These are phyloP conservation scores for Anguilla marmorata DNA, from an alignment of 2,797 vertebrate genomes.

Conservation along the genomic window DNA sequence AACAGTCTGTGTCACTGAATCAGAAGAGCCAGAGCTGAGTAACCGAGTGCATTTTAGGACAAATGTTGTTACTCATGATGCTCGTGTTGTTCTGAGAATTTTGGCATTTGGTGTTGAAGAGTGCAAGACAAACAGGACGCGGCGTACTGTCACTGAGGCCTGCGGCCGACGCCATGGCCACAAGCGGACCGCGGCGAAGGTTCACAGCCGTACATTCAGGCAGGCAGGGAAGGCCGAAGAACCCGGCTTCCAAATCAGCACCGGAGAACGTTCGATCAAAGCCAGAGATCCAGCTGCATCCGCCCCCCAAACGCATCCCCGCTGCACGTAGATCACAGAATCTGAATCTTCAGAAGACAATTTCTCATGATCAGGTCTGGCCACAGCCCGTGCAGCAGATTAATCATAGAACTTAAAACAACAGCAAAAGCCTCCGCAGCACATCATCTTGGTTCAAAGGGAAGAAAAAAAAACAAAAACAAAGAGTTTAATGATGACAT, in stretches of 20 bases:
- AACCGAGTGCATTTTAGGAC: neutral
- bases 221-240: neutral
- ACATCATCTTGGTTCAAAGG: neutral
- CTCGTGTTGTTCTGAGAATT: neutral
- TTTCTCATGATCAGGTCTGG: neutral
- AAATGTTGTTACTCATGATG: too few relatives aligned
- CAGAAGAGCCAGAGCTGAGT: neutral
- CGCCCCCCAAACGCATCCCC: neutral
- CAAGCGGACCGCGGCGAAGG: neutral
- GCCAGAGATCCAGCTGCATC: neutral
- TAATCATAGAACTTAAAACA: neutral
- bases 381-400: neutral
- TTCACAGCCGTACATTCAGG: neutral
- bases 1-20: neutral
- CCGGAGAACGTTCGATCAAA: neutral
- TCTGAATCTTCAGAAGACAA: neutral
- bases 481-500: neutral
- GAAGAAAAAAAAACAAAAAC: neutral
- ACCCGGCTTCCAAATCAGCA: neutral
- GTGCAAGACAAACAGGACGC: neutral
- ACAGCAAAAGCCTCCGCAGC: neutral
- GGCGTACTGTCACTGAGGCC: neutral
- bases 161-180: neutral
- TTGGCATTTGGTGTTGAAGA: neutral
- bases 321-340: neutral